Base-by-base conservation (phyloP, 1,140 invertebrate genomes). In the Cydia pomonella region DNA sequence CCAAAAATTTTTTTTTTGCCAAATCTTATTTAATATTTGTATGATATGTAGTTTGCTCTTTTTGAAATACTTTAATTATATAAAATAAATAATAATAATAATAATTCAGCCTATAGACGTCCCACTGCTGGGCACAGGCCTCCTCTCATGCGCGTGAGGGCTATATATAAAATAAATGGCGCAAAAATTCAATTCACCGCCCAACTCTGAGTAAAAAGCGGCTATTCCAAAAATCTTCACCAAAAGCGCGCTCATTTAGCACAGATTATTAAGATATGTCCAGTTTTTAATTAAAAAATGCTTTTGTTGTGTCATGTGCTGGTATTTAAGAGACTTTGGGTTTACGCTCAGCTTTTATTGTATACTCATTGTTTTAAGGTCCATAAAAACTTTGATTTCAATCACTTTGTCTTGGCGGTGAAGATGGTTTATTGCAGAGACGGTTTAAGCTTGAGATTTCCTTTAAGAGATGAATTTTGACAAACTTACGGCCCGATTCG, bases 341-440 rank as follows among this genome's bases (percentile, higher is more conserved):
- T 21, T 59, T 7, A 1, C 7, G 33, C 21, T 59, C 21, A 21
- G 50, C 9, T 59, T 59, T 59, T 59, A 23, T 59, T 59, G 21
- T 59, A 3, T n/a, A 21, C 9, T 59, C 21, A 23, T 59, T 59
- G 53, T 59, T 59, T 59, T 59, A 59, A 9, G 53, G 53, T 12
- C 10, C 53, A 23, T 59, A 23, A 59, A 59, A 59, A 59, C 21
- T 18, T 59, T 59, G 53, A 59, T 59, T 59, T 59, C 53, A 23
- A 59, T 59, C 7, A 21, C 21, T 59, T 59, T 59, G n/a, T 59
- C 53, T 59, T 23, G 7, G 13, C 33, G 9, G 47, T 50, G 47
- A 18, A 18, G 47, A 50, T 7, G 53, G 18, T 59, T 59, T 59
- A 59, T 59, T 59, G 53, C 53, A 9, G 9, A 1, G n/a, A 23